phyloP scores from a whole-genome alignment of 2,888 invertebrate genomes.

The Folsomia candida region DNA sequence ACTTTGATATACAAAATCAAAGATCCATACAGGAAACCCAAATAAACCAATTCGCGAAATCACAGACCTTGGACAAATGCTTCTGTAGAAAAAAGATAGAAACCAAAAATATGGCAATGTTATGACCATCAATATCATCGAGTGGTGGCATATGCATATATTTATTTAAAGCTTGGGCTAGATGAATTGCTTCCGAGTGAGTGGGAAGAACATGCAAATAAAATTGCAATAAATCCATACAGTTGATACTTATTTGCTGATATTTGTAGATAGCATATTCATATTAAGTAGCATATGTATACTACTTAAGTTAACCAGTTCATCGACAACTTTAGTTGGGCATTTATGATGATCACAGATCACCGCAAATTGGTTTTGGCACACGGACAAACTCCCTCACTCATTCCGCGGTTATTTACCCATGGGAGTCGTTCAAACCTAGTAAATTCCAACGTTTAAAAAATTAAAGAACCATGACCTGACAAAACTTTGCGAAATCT shows the following conservation, averaged over 20 bases:
- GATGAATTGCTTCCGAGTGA: neutral
- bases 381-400: neutral
- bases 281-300: too few species aligned
- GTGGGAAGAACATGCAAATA: neutral
- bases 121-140: neutral
- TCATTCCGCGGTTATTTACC: slow-evolving; percentile 1
- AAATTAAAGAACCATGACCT: neutral
- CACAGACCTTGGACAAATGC: neutral
- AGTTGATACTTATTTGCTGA: too few species aligned
- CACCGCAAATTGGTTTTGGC: slow-evolving; percentile 15
- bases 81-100: neutral
- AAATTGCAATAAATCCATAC: too few species aligned
- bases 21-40: neutral
- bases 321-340: neutral
- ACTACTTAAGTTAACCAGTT: too few species aligned
- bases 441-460: neutral
- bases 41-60: neutral
- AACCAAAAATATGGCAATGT: neutral
- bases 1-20: neutral
- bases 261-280: neutral
- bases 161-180: neutral
- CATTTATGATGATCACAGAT: neutral
- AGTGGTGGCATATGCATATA: neutral
- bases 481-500: neutral
- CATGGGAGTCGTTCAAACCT: neutral